A percentile compares a stretch with the other conserved stretches of the same genome.
Conservation (phyloP, 2,888 invertebrate genomes). For the Drosophila mettleri region DNA sequence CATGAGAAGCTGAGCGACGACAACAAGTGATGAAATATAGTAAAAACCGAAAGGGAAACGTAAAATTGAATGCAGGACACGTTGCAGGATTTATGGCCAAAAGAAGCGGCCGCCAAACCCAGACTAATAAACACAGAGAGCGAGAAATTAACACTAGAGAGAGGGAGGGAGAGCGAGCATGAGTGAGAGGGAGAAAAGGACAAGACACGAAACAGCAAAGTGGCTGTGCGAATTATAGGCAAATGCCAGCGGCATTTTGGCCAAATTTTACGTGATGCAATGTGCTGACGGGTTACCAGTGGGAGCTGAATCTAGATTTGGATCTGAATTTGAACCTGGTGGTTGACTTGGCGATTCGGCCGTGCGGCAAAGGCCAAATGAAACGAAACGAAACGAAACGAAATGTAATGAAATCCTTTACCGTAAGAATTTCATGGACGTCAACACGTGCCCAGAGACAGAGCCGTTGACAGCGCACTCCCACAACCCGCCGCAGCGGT, state of each 20-base stretch:
- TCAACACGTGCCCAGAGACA: slow-evolving; percentile 74
- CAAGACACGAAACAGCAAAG: slow-evolving; percentile 29
- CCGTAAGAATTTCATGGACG: slow-evolving; percentile 82
- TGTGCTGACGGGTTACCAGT: slow-evolving; percentile 29
- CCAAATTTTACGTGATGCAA: slow-evolving; percentile 57
- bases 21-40: slow-evolving; percentile 21
- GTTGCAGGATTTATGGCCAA: slow-evolving; percentile 70
- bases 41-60: slow-evolving; percentile 29
- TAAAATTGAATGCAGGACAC: slow-evolving; percentile 72
- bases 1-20: slow-evolving; percentile 17
- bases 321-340: slow-evolving; percentile 14
- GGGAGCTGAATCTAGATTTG: slow-evolving; percentile 16
- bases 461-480: slow-evolving; percentile 58
- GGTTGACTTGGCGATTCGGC: slow-evolving; percentile 51
- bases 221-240: slow-evolving; percentile 50
- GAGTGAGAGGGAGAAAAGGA: background rate
- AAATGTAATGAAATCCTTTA: slow-evolving; percentile 77
- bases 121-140: slow-evolving; percentile 67
- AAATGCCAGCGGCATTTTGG: slow-evolving; percentile 50
- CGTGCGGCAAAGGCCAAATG: slow-evolving; percentile 59
- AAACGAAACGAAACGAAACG: slow-evolving; percentile 49
- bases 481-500: slow-evolving; percentile 1
- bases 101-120: slow-evolving; percentile 58
- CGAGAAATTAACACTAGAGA: slow-evolving; percentile 49
- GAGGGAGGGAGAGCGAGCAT: background rate